Conservation (phyloP, 2,113 vertebrate species). For the Furnarius figulus region DNA sequence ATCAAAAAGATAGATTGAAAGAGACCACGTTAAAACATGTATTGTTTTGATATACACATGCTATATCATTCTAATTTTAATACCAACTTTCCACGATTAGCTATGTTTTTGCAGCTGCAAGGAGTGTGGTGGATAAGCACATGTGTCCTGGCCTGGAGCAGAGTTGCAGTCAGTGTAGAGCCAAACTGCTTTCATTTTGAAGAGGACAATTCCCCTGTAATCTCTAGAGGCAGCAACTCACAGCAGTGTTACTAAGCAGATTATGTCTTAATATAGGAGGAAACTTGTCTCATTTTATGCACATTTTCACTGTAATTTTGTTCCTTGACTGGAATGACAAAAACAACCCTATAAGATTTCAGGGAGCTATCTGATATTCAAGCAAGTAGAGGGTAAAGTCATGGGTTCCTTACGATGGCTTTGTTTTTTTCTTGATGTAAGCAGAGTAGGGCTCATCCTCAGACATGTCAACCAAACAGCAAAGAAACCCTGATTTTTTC, state of each 20-base stretch:
- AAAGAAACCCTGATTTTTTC: neutral
- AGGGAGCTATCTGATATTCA: neutral
- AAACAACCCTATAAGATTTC: neutral
- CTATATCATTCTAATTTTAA: neutral
- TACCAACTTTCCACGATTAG: neutral
- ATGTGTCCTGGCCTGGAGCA: neutral
- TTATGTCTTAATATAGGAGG: neutral
- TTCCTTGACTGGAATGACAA: neutral
- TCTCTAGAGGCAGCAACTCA: neutral
- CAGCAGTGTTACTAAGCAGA: neutral
- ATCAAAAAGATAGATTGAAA: neutral
- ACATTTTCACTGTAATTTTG: neutral
- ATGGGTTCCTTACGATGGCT: neutral
- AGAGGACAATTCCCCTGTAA: neutral
- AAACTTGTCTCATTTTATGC: neutral
- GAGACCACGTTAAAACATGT: neutral
- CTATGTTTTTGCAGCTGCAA: neutral
- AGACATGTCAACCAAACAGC: neutral
- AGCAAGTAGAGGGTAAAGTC: neutral
- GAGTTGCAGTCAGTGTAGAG: neutral
- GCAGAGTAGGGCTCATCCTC: neutral
- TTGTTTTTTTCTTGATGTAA: neutral
- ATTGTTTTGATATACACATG: neutral
- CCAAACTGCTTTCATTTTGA: neutral
- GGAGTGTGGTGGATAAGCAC: neutral